Evolutionary conservation across 2,113 vertebrate genomes (phyloP).

Genomic region (Emydura subglobosa): DNA sequence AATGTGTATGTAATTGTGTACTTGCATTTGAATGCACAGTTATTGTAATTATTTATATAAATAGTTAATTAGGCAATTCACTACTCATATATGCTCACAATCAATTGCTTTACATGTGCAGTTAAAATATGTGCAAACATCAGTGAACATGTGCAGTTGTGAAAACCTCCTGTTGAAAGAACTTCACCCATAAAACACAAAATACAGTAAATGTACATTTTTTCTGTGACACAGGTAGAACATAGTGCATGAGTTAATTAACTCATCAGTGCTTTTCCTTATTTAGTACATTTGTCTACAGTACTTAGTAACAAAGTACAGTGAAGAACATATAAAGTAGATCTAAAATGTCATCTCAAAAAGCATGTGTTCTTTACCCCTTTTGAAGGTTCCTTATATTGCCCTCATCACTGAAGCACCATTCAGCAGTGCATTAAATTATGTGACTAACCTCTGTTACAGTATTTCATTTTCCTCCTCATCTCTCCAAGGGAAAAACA

Average conservation of each 20-base stretch:
- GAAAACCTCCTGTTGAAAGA: not conserved
- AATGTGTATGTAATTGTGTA: not conserved
- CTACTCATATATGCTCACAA: not conserved
- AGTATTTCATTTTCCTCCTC: not conserved
- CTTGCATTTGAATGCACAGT: not conserved
- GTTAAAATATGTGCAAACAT: not conserved
- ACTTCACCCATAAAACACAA: not conserved
- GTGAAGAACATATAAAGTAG: not conserved
- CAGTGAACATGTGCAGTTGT: not conserved
- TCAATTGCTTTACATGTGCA: not conserved
- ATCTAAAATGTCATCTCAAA: not conserved
- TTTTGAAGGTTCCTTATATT: not conserved
- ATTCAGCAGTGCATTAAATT: not conserved
- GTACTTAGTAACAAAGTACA: not conserved
- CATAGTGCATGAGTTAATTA: not conserved
- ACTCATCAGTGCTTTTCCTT: not conserved
- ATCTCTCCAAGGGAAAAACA: not conserved
- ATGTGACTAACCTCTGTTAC: not conserved
- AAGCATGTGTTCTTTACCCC: not conserved
- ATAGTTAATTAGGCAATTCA: not conserved
- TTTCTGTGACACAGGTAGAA: not conserved
- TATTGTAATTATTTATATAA: not conserved
- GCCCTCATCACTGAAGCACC: not conserved
- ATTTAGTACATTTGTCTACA: not conserved
- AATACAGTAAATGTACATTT: not conserved